phyloP scores from a whole-genome alignment of 2,797 vertebrate species.

The Melanotaenia trifasciata region DNA sequence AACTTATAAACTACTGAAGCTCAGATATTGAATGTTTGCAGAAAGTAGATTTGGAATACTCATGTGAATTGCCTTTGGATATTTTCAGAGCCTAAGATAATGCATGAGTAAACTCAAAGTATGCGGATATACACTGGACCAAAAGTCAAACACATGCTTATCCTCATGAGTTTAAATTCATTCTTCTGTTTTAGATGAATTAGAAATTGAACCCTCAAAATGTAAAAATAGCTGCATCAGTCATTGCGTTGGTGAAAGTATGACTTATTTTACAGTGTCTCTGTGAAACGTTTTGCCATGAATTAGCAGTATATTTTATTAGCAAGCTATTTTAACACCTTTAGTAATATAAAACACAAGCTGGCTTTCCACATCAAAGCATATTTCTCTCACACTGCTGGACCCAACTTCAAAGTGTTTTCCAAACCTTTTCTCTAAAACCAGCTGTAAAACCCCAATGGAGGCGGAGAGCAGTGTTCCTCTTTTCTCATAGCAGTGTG shows the following conservation, averaged over 20 bases:
- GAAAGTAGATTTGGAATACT: not conserved
- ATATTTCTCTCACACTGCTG: constrained; percentile 55
- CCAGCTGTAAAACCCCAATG: constrained; percentile 54
- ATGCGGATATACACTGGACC: constrained; percentile 7
- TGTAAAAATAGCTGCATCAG: not conserved
- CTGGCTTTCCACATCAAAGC: constrained; percentile 67
- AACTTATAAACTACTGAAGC: not conserved
- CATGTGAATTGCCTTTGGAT: not conserved
- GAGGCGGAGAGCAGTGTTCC: constrained; percentile 42
- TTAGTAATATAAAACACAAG: constrained; percentile 54
- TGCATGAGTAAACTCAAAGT: constrained; percentile 4
- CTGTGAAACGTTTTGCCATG: constrained; percentile 26
- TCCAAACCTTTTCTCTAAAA: constrained; percentile 26
- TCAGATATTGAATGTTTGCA: not conserved
- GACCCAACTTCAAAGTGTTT: constrained; percentile 64
- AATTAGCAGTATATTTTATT: constrained; percentile 35
- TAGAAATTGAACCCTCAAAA: not conserved
- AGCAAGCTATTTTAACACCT: constrained; percentile 60
- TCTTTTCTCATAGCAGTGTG: constrained; percentile 18
- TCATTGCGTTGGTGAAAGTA: not conserved
- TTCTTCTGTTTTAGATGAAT: not conserved
- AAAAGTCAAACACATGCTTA: not conserved
- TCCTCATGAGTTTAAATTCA: not conserved
- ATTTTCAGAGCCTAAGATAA: no score
- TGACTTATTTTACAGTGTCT: constrained; percentile 32